Evolutionary conservation across 92 coral and sea anemone genomes (phyloP).

Genomic region (Palythoa heliodiscus): DNA sequence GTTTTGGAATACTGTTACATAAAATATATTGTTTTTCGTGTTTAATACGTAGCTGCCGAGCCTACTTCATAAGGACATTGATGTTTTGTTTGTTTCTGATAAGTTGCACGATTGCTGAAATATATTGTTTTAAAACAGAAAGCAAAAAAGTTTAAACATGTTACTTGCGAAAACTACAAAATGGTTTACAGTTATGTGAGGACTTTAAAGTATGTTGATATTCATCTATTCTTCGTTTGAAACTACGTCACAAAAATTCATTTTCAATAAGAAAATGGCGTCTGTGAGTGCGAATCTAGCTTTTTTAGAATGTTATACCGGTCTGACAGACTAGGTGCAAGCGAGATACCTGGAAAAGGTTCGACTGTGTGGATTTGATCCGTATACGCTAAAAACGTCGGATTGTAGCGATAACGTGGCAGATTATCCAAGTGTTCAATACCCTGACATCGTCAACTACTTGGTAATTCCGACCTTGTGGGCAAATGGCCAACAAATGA

Average conservation of each 20-base stretch:
- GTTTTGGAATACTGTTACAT: not conserved
- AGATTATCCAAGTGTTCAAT: conserved; percentile 48
- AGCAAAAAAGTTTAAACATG: not conserved
- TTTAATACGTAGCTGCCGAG: not conserved
- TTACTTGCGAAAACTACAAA: not conserved
- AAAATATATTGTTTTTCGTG: no score
- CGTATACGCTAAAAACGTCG: conserved; percentile 35
- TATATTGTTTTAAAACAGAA: not conserved
- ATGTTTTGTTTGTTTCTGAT: not conserved
- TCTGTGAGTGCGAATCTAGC: conserved; percentile 6
- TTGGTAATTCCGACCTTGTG: conserved; percentile 59
- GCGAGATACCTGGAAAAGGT: conserved; percentile 51
- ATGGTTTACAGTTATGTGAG: no score
- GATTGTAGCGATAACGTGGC: conserved; percentile 53
- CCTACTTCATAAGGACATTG: not conserved
- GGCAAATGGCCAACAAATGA: conserved; percentile 49
- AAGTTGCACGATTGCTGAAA: not conserved
- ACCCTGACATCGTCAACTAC: conserved; percentile 63
- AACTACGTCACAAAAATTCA: conserved; percentile 31
- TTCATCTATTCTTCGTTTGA: conserved; percentile 16
- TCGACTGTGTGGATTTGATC: conserved; percentile 36
- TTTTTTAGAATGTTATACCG: conserved; percentile 34
- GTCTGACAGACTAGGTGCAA: conserved; percentile 30
- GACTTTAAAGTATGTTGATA: no score
- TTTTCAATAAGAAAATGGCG: conserved; percentile 25